phyloP scores from a whole-genome alignment of 2,113 vertebrate genomes.

The Sinocyclocheilus rhinocerous region DNA sequence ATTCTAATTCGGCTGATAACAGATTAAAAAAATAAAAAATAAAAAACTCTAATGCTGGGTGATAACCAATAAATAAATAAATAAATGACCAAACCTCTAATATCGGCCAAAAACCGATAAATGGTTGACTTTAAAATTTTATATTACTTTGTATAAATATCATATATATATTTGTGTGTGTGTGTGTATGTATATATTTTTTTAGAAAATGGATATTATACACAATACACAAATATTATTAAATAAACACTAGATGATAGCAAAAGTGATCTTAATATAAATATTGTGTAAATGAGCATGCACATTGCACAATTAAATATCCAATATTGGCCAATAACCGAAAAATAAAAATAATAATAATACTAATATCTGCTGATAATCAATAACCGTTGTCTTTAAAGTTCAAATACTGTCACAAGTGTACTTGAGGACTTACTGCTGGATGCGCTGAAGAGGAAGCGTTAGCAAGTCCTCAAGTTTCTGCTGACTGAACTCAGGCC shows the following conservation, averaged over 20 bases:
- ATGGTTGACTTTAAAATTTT: neutral
- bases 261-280: neutral
- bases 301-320: neutral
- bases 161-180: no score
- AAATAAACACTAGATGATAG: neutral
- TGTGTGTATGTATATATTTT: no score
- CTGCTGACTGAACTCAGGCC: conserved; percentile 82
- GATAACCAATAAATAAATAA: no score
- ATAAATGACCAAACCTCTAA: no score
- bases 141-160: no score
- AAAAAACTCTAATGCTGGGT: no score
- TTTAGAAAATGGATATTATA: no score
- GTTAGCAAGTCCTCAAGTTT: conserved; percentile 85
- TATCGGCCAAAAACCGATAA: neutral
- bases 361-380: neutral
- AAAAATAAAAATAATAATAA: neutral
- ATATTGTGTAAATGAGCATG: neutral
- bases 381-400: neutral
- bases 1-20: no score
- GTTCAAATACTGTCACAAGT: neutral
- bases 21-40: no score
- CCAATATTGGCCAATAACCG: neutral
- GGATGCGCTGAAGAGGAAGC: conserved; percentile 83
- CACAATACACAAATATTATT: neutral
- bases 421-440: conserved; percentile 78